Evolutionary conservation across 2,797 vertebrate genomes (phyloP), one percentile per base, ranked within the genome.

Genomic region (Pagetopsis macropterus): DNA sequence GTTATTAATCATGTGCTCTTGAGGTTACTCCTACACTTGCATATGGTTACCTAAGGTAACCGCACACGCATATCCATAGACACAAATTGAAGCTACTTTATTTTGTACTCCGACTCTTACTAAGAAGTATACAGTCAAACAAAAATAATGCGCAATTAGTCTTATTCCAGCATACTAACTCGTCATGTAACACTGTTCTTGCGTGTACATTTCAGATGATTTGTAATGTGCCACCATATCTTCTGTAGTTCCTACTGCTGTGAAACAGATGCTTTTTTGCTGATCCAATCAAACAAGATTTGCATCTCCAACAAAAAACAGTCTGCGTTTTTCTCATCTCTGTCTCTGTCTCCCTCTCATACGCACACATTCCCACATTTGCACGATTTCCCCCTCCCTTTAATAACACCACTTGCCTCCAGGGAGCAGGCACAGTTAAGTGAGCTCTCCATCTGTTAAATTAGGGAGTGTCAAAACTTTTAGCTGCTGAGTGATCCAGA

Each of bases 381-480:
- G 75, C 58, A 72, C 60, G 56, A 78, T 72, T 70, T 11, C 43
- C 58, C 41, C 70, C 51, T 54, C 63, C 70, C 48, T 79, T 79
- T 84, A 84, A 83, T 87, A 91, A 84, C 75, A 81, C 79, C 84
- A 84, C 76, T 82, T 83, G 83, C 80, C 88, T 79, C 79, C 76
- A 80, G 87, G 86, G 88, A 92, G 73, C 78, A 68, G 72, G 88
- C 77, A 85, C 91, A 93, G 85, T 93, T 91, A 90, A 88, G 84
- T 87, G 83, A 88, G 87, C 84, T 82, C 79, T 89, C 90, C 86
- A 88, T 90, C 91, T 91, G 89, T 88, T 89, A 88, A 87, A 89
- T 92, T 85, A 90, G 63, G 81, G 74, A 81, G 86, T 91, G 87
- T 92, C 91, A 91, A 90, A 91, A 91, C 87, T 88, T 91, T 91